Evolutionary conservation across 2,888 invertebrate species (phyloP).

Genomic region (Microctonus brassicae): DNA sequence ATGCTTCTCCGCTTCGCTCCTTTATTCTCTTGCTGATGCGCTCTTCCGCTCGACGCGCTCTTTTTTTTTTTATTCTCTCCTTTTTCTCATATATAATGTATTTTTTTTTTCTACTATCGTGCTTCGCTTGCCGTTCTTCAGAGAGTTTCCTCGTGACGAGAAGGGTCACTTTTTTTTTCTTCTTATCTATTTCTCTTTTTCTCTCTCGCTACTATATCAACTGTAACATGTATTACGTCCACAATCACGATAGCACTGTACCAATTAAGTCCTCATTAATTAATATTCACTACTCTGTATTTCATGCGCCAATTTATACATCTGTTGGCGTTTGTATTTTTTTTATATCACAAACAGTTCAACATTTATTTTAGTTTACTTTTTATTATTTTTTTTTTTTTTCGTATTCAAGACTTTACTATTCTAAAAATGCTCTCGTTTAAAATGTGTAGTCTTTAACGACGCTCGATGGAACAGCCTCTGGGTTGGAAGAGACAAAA

Average conservation of each 20-base stretch:
- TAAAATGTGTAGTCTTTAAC: too few relatives aligned
- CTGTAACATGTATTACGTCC: conserved; percentile 8
- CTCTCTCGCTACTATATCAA: background rate
- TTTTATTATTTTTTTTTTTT: too few relatives aligned
- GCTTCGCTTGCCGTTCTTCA: conserved; percentile 24
- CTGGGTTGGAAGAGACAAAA: too few relatives aligned
- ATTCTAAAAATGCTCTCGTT: too few relatives aligned
- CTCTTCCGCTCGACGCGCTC: conserved; percentile 35
- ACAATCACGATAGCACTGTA: conserved; percentile 19
- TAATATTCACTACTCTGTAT: conserved; percentile 16
- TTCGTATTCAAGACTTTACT: too few relatives aligned
- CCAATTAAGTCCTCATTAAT: conserved; percentile 25
- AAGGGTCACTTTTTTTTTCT: background rate
- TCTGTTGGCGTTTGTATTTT: background rate
- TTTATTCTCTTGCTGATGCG: conserved; percentile 31
- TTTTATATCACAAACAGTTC: background rate
- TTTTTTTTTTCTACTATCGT: conserved; percentile 25
- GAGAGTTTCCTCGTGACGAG: conserved; percentile 15
- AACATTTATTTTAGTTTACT: too few relatives aligned
- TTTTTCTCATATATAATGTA: background rate
- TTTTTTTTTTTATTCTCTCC: background rate
- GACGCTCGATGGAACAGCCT: too few relatives aligned
- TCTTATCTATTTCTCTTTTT: background rate
- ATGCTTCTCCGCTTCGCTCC: conserved; percentile 35
- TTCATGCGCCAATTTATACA: background rate